phyloP scores from a whole-genome alignment of 2,113 vertebrate genomes.

The Emberiza fucata region DNA sequence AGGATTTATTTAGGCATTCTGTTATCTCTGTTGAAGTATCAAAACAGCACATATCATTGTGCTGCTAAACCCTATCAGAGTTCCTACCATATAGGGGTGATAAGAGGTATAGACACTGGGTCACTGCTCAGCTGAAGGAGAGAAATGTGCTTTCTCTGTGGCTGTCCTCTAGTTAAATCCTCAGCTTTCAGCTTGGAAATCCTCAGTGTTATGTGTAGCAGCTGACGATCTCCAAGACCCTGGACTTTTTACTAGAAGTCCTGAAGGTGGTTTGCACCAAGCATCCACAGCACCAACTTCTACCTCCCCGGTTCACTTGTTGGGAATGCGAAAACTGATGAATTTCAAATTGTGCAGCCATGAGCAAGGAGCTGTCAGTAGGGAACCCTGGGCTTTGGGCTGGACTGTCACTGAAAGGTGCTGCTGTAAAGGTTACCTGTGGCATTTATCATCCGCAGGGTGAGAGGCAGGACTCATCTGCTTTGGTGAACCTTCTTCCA shows the following conservation, averaged over 20 bases:
- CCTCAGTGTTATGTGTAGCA: neutral
- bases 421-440: neutral
- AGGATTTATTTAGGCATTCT: neutral
- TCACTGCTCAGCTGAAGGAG: neutral
- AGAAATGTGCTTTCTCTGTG: neutral
- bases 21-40: neutral
- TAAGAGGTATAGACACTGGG: neutral
- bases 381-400: neutral
- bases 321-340: neutral
- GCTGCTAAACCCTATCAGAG: neutral
- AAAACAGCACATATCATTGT: neutral
- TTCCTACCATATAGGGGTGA: neutral
- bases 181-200: neutral
- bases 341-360: neutral
- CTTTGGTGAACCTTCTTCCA: neutral
- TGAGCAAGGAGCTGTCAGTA: neutral
- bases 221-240: neutral
- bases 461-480: neutral
- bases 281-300: neutral
- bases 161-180: neutral
- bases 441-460: neutral
- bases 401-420: neutral
- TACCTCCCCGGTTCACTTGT: neutral
- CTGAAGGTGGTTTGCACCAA: neutral
- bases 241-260: neutral